Percentiles rank a stretch among this genome's conserved stretches.
Conservation (phyloP, 2,888 invertebrate genomes). For the Ectemnius cavifrons region DNA sequence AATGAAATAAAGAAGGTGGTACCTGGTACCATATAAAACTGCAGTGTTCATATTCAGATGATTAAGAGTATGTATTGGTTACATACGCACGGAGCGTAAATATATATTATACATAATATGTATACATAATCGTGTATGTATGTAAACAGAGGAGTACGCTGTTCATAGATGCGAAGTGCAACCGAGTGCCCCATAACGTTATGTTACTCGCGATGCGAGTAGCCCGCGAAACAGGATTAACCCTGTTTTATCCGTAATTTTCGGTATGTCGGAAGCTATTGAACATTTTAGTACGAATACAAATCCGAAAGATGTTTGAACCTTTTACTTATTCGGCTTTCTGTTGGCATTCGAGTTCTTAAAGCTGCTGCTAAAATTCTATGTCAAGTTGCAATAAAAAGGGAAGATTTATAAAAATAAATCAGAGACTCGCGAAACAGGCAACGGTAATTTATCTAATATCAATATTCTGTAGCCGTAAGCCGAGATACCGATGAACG, state of each 20-base stretch:
- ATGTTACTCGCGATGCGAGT: slow-evolving; percentile 13
- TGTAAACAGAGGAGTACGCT: slow-evolving; percentile 39
- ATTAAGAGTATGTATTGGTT: slow-evolving; percentile 49
- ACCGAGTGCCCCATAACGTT: slow-evolving; percentile 61
- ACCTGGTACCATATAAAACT: slow-evolving; percentile 52
- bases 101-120: slow-evolving; percentile 53
- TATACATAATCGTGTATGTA: slow-evolving; percentile 55
- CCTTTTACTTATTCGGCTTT: slow-evolving; percentile 39
- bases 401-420: slow-evolving; percentile 30
- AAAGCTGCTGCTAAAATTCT: slow-evolving; percentile 39
- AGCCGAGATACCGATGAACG: slow-evolving; percentile 33
- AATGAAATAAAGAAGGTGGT: slow-evolving; percentile 30
- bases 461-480: slow-evolving; percentile 31
- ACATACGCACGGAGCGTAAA: slow-evolving; percentile 41
- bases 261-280: too few relatives aligned
- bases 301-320: slow-evolving; percentile 29
- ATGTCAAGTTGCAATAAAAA: slow-evolving; percentile 36
- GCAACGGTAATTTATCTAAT: slow-evolving; percentile 11
- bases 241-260: too few relatives aligned
- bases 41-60: slow-evolving; percentile 59
- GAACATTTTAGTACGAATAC: slow-evolving; percentile 7
- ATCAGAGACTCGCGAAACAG: neutral
- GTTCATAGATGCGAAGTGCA: slow-evolving; percentile 51
- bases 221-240: too few relatives aligned
- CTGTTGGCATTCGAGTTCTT: slow-evolving; percentile 29